Evolutionary conservation across 2,797 vertebrate genomes (phyloP).

Genomic region (Poeciliopsis turneri): DNA sequence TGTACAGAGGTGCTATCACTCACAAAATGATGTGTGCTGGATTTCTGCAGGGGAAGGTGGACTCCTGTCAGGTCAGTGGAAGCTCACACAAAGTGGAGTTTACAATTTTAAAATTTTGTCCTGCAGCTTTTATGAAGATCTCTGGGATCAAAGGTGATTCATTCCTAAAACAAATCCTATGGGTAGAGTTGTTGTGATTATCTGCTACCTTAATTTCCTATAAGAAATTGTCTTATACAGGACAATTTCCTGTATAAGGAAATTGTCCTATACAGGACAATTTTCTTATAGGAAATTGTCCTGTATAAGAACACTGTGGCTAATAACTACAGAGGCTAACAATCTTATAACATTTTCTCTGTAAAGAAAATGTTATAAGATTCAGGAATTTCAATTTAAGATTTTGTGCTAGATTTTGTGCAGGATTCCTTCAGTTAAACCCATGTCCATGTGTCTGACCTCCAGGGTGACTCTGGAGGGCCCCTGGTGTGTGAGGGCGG

Average conservation of each 20-base stretch:
- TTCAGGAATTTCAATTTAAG: not conserved
- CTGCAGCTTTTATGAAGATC: not conserved
- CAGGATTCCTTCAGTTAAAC: not conserved
- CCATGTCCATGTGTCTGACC: conserved; percentile 28
- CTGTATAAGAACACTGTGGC: too few relatives aligned
- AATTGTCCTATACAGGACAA: too few relatives aligned
- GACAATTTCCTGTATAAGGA: too few relatives aligned
- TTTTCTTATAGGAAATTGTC: too few relatives aligned
- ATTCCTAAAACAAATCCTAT: not conserved
- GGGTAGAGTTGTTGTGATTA: not conserved
- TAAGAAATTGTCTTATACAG: not conserved
- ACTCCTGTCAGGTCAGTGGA: conserved; percentile 92
- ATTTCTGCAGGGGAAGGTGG: conserved; percentile 91
- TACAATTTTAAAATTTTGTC: not conserved
- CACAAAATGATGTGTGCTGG: conserved; percentile 94
- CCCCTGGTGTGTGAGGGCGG: conserved; percentile 91
- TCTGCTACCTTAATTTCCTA: not conserved
- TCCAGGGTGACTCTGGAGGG: conserved; percentile 94
- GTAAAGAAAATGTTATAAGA: not conserved
- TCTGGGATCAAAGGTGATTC: not conserved
- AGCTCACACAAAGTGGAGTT: not conserved
- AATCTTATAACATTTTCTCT: too few relatives aligned
- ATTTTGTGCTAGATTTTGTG: not conserved
- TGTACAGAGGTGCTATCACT: conserved; percentile 90
- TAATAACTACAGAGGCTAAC: not conserved